Conservation (phyloP, 2,113 vertebrate species). For the Odontophorus gujanensis region DNA sequence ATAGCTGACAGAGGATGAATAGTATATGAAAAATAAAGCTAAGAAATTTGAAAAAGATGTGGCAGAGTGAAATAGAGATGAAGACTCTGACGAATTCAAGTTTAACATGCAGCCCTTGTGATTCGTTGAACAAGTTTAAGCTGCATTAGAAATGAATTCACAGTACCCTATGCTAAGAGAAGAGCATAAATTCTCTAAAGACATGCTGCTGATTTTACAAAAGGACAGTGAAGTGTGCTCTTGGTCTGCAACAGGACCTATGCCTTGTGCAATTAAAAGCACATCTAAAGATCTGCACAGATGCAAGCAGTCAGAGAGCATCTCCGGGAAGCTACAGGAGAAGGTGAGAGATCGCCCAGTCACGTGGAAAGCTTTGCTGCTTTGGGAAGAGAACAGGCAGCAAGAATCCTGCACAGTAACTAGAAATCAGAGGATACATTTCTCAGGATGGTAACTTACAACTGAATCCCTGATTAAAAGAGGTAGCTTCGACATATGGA, state of each 20-base stretch:
- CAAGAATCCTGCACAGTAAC: not conserved
- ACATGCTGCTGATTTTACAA: not conserved
- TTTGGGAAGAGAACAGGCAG: not conserved
- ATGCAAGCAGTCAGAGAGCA: not conserved
- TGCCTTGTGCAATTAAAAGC: not conserved
- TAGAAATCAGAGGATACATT: conserved; percentile 34
- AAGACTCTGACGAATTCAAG: not conserved
- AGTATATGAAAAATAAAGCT: not conserved
- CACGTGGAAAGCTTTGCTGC: not conserved
- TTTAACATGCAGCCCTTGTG: not conserved
- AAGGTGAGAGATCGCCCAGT: not conserved
- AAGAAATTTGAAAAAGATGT: not conserved
- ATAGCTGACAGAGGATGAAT: not conserved
- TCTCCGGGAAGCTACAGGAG: not conserved
- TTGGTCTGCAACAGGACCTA: not conserved
- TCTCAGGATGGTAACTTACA: conserved; percentile 41
- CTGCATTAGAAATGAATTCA: not conserved
- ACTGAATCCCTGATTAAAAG: conserved; percentile 54
- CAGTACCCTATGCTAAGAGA: not conserved
- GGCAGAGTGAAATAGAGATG: not conserved
- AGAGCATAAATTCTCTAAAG: not conserved
- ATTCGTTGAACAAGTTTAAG: not conserved
- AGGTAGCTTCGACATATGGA: conserved; percentile 31
- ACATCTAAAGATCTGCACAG: not conserved
- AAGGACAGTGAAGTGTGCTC: not conserved